These are phyloP conservation scores for human (Homo sapiens) DNA, from an alignment of 2,113 vertebrate genomes.

Conservation along the genomic window DNA sequence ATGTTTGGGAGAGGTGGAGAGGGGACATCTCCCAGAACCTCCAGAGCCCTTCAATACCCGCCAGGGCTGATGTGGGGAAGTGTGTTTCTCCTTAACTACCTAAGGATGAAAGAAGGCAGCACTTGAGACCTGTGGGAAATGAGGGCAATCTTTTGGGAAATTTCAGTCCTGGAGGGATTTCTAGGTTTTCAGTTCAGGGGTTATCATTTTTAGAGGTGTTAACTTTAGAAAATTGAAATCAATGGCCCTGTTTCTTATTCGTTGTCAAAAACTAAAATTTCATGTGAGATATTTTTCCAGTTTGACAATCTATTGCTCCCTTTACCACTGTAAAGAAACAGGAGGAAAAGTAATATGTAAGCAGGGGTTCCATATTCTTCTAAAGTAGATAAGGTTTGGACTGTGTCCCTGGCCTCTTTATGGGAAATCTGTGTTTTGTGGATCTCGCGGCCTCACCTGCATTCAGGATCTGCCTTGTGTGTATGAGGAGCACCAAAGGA, in stretches of 20 bases:
- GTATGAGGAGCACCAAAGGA: rapidly evolving
- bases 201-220: background rate
- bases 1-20: background rate
- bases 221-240: background rate
- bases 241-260: background rate
- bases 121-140: background rate
- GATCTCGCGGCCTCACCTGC: background rate
- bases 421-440: background rate
- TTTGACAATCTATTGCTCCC: background rate
- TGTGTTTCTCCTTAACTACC: background rate
- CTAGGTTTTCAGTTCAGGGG: background rate
- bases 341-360: background rate
- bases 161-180: background rate
- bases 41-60: background rate
- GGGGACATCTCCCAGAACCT: background rate
- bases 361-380: too few relatives aligned
- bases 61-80: background rate
- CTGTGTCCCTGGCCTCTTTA: rapidly evolving
- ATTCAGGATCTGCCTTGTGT: background rate
- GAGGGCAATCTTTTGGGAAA: background rate
- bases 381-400: background rate
- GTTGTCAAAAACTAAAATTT: background rate
- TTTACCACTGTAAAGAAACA: background rate
- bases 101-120: background rate
- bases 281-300: background rate